Evolutionary conservation across 2,797 vertebrate species (phyloP).

Genomic region (Alcedo atthis): DNA sequence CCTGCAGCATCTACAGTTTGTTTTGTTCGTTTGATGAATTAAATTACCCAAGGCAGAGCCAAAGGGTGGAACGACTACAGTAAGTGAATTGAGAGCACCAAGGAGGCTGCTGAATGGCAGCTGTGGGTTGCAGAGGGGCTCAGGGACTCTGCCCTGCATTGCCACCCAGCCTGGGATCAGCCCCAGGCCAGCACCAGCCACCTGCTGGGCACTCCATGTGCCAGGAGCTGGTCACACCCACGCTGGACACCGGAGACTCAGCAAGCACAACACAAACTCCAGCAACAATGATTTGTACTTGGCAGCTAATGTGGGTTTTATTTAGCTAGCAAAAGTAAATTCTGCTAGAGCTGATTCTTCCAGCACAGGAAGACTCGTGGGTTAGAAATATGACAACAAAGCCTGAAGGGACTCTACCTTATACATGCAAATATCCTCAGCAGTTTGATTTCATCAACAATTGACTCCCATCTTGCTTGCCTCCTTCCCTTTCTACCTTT

Average conservation of each 20-base stretch:
- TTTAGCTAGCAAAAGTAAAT: constrained; percentile 3
- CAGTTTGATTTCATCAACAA: not conserved
- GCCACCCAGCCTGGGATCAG: not conserved
- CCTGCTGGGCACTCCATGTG: not conserved
- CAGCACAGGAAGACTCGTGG: not conserved
- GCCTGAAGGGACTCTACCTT: not conserved
- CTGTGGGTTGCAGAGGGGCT: not conserved
- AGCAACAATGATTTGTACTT: not conserved
- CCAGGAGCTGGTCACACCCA: not conserved
- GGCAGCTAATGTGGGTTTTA: not conserved
- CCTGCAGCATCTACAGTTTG: not conserved
- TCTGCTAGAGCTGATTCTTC: not conserved
- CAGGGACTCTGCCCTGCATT: accelerated
- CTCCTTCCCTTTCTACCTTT: not conserved
- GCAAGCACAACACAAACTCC: not conserved
- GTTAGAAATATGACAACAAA: not conserved
- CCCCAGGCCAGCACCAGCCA: not conserved
- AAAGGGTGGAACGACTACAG: accelerated
- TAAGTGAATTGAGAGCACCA: not conserved
- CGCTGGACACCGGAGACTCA: not conserved
- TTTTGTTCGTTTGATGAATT: not conserved
- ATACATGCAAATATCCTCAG: not conserved
- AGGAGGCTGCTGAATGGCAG: not conserved
- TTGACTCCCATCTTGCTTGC: not conserved
- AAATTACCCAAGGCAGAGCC: not conserved